A percentile compares a stretch with the other conserved stretches of the same genome.
Conservation (phyloP, 2,888 invertebrate genomes). For the Nymphalis urticae region DNA sequence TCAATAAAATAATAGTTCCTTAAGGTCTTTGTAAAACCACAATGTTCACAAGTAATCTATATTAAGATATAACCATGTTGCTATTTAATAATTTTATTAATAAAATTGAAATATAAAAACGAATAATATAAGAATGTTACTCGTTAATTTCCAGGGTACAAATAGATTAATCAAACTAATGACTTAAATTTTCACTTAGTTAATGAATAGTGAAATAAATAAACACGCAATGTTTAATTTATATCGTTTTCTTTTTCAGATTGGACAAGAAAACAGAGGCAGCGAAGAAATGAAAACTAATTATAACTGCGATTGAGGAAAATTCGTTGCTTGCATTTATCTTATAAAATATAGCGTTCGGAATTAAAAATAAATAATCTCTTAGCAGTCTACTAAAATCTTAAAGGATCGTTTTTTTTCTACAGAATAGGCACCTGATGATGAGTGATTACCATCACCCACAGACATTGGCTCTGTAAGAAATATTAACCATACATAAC, state of each 20-base stretch:
- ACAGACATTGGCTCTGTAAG: too few relatives aligned
- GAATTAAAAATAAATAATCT: too few relatives aligned
- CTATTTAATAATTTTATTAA: too few relatives aligned
- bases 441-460: too few relatives aligned
- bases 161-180: constrained; percentile 8
- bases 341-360: not conserved
- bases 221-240: constrained; percentile 5
- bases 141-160: not conserved
- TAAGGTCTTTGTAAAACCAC: too few relatives aligned
- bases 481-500: too few relatives aligned
- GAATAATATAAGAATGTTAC: not conserved
- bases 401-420: too few relatives aligned
- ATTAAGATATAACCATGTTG: too few relatives aligned
- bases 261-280: not conserved
- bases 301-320: not conserved
- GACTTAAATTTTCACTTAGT: constrained; percentile 5
- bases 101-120: not conserved
- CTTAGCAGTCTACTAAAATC: too few relatives aligned
- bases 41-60: too few relatives aligned
- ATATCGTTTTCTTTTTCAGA: constrained; percentile 22
- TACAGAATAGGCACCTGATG: too few relatives aligned
- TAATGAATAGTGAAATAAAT: constrained; percentile 7
- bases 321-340: not conserved
- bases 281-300: not conserved
- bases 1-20: too few relatives aligned